Percentiles rank a stretch among this genome's conserved stretches.
phyloP scores from a whole-genome alignment of 2,113 vertebrate genomes.

The human (Homo sapiens) region DNA sequence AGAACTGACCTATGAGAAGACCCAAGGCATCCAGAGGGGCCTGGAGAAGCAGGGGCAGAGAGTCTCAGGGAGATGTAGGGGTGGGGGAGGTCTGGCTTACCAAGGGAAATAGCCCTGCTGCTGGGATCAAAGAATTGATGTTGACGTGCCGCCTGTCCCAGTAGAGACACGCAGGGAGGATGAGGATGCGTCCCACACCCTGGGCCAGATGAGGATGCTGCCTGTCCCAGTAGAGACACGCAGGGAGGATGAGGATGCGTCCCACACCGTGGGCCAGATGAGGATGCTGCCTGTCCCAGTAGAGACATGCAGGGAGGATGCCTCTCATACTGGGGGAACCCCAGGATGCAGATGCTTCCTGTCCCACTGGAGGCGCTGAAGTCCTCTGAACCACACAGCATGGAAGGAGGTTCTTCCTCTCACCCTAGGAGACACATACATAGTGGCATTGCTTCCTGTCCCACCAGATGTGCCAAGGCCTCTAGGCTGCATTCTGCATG shows the following conservation, averaged over 20 bases:
- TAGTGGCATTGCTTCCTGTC: neutral
- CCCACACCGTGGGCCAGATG: neutral
- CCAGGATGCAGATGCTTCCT: neutral
- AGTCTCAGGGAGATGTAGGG: neutral
- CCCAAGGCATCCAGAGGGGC: rapidly evolving
- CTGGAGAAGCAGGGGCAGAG: neutral
- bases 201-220: neutral
- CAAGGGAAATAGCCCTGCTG: no score
- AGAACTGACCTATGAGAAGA: neutral
- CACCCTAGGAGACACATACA: neutral
- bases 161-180: neutral
- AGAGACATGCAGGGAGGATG: neutral
- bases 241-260: neutral
- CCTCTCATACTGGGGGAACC: neutral
- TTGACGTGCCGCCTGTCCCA: neutral
- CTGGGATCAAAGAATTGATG: neutral
- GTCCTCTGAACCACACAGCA: neutral
- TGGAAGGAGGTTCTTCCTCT: neutral
- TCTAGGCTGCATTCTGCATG: neutral
- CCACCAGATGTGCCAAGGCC: rapidly evolving
- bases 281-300: neutral
- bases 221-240: neutral
- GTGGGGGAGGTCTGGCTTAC: rapidly evolving
- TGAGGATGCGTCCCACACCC: rapidly evolving
- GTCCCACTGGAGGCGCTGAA: neutral